Percentiles rank a stretch among this genome's conserved stretches.
Conservation (phyloP, 2,888 invertebrate genomes). For the Imbricaverruca yamaguchii region DNA sequence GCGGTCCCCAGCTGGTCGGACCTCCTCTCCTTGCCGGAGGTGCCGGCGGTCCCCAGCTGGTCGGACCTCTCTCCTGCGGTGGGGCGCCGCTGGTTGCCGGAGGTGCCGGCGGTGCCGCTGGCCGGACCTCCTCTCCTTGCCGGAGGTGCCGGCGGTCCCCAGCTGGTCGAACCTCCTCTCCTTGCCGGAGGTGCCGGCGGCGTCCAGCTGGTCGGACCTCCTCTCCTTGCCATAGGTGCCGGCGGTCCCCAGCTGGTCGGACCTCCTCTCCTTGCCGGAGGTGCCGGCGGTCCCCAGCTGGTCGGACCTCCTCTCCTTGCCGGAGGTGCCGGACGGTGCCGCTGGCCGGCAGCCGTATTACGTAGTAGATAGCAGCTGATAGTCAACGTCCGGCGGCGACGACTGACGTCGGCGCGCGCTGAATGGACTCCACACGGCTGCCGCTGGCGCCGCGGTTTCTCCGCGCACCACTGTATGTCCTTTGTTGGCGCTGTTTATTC, state of each 20-base stretch:
- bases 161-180: neutral
- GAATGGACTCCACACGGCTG: neutral
- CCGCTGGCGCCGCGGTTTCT: too few species aligned
- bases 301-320: neutral
- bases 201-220: neutral
- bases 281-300: neutral
- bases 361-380: constrained; percentile 13
- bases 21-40: too few species aligned
- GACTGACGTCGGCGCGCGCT: neutral
- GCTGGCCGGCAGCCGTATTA: neutral
- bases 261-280: neutral
- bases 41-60: neutral
- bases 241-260: neutral
- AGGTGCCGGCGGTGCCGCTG: constrained; percentile 1
- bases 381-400: neutral
- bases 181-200: neutral
- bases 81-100: too few species aligned
- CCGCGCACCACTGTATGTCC: neutral
- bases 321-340: neutral
- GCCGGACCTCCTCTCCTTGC: neutral
- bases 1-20: neutral
- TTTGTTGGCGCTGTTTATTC: neutral
- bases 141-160: neutral
- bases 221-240: neutral
- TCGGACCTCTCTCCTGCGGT: neutral